These are phyloP conservation scores for Glaucomys volans DNA, from an alignment of 2,113 vertebrate species.

Conservation along the genomic window DNA sequence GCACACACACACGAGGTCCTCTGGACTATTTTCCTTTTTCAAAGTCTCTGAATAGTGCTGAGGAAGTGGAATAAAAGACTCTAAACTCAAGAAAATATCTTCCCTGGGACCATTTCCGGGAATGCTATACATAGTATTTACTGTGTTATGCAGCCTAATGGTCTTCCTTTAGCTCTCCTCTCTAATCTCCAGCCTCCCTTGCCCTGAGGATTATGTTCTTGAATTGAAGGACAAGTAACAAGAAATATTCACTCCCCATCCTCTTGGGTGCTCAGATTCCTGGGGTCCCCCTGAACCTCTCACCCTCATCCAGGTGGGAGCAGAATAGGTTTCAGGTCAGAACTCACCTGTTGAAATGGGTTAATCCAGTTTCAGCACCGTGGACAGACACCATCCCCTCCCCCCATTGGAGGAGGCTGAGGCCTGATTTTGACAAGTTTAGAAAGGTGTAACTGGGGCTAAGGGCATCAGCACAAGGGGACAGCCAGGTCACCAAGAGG, in stretches of 20 bases:
- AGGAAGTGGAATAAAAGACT: neutral
- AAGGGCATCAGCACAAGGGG: neutral
- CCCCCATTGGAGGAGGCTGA: neutral
- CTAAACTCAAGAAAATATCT: constrained; percentile 47
- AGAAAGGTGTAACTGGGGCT: neutral
- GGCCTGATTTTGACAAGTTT: neutral
- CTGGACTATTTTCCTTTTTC: neutral
- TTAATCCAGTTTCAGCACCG: constrained; percentile 58
- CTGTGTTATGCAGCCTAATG: neutral
- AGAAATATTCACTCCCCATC: neutral
- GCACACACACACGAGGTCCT: neutral
- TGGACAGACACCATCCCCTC: neutral
- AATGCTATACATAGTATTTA: neutral
- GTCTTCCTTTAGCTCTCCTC: neutral
- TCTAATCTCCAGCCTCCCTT: neutral
- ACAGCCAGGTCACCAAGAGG: neutral
- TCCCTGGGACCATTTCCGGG: neutral
- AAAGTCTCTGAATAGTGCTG: neutral
- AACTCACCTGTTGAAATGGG: neutral
- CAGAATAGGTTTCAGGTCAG: neutral
- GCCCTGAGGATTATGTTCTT: neutral
- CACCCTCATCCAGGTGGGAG: neutral
- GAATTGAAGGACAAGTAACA: neutral
- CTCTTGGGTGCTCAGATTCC: neutral
- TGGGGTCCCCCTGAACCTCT: neutral